A percentile compares a stretch with the other conserved stretches of the same genome.
These are phyloP conservation scores for Morpho achilles DNA, from an alignment of 2,888 invertebrate genomes.

Conservation along the genomic window DNA sequence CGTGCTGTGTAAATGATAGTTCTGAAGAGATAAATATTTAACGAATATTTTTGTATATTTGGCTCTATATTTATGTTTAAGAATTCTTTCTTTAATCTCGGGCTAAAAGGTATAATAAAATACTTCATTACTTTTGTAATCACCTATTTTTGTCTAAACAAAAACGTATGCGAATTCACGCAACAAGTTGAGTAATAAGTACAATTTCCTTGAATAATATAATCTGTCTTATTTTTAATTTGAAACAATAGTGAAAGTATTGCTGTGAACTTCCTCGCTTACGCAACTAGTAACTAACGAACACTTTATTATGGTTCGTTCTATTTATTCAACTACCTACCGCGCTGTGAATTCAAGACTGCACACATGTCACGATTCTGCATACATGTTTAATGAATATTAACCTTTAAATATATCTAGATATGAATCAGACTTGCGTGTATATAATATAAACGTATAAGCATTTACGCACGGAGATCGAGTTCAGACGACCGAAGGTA, in stretches of 20 bases:
- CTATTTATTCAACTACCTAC: slow-evolving; percentile 14
- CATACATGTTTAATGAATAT: slow-evolving; percentile 2
- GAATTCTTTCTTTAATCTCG: too few species aligned
- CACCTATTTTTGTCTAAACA: too few species aligned
- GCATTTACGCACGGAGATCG: slow-evolving; percentile 41
- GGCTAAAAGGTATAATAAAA: too few species aligned
- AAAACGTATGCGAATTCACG: too few species aligned
- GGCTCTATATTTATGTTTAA: too few species aligned
- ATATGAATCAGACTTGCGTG: slow-evolving; percentile 9
- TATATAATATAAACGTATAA: slow-evolving; percentile 13
- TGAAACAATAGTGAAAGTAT: slow-evolving; percentile 12
- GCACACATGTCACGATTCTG: slow-evolving; percentile 6
- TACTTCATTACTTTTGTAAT: too few species aligned
- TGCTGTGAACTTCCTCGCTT: slow-evolving; percentile 18
- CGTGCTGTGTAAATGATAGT: too few species aligned
- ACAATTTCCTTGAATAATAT: slow-evolving; percentile 3
- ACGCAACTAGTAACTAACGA: slow-evolving; percentile 11
- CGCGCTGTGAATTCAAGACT: slow-evolving; percentile 11
- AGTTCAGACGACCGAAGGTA: slow-evolving; percentile 56
- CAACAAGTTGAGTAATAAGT: slow-evolving; percentile 3
- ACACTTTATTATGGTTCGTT: slow-evolving; percentile 6
- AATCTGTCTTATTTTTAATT: slow-evolving; percentile 1
- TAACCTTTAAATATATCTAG: neutral
- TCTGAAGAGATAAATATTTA: too few species aligned
- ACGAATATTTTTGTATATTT: too few species aligned